Percentiles rank a stretch among this genome's conserved stretches.
These are phyloP conservation scores for Dicerorhinus sumatrensis DNA, from an alignment of 2,113 vertebrate genomes.

Conservation along the genomic window DNA sequence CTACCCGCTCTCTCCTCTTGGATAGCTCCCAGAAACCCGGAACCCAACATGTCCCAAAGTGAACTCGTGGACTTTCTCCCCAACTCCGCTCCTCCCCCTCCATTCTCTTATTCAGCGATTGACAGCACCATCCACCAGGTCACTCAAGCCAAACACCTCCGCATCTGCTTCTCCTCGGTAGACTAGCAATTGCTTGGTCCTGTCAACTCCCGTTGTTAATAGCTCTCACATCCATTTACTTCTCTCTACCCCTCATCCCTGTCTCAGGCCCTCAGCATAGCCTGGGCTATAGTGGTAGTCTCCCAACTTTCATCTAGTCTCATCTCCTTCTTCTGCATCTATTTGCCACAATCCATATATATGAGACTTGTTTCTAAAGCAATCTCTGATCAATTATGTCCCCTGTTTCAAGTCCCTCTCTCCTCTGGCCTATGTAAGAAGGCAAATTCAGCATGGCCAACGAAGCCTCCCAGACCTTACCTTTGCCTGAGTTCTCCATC, in stretches of 20 bases:
- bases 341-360: not conserved
- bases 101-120: not conserved
- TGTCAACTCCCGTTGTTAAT: not conserved
- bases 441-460: not conserved
- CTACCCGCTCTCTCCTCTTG: not conserved
- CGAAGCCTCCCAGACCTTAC: not conserved
- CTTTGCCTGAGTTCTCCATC: not conserved
- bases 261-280: not conserved
- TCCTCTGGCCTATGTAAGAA: not conserved
- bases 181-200: not conserved
- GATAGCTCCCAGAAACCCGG: not conserved
- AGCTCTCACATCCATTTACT: no score
- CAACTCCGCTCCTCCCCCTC: not conserved
- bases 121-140: not conserved
- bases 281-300: not conserved
- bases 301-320: not conserved
- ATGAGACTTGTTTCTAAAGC: not conserved
- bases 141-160: not conserved
- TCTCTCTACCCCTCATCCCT: not conserved
- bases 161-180: accelerated
- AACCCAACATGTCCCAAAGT: not conserved
- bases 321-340: not conserved
- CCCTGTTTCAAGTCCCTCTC: not conserved
- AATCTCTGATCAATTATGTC: not conserved
- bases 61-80: not conserved